A percentile compares a stretch with the other conserved stretches of the same genome.
phyloP scores from a whole-genome alignment of 2,888 invertebrate species.

The Rotaria magnacalcarata region DNA sequence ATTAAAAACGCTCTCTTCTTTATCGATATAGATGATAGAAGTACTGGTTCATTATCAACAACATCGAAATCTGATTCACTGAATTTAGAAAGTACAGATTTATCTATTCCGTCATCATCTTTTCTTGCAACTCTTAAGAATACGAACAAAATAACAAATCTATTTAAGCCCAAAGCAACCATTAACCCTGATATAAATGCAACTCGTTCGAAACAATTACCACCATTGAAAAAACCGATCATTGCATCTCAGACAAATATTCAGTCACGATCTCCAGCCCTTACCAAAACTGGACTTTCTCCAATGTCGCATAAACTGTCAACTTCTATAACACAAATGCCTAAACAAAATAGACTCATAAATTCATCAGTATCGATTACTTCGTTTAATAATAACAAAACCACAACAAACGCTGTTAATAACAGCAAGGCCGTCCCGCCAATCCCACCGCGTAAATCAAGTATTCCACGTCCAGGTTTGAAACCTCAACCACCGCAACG shows the following conservation, averaged over 20 bases:
- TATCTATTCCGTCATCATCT: background rate
- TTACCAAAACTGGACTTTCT: background rate
- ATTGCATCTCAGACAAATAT: background rate
- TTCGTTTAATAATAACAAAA: background rate
- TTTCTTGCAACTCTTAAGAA: background rate
- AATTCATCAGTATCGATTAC: background rate
- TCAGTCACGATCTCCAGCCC: background rate
- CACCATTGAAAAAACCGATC: background rate
- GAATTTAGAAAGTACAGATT: background rate
- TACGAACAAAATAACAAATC: background rate
- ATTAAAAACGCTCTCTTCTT: background rate
- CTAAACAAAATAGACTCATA: background rate
- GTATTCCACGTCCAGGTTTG: background rate
- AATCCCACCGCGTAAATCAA: background rate
- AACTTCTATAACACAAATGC: background rate
- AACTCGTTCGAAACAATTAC: background rate
- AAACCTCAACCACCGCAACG: slow-evolving; percentile 5
- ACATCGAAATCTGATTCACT: background rate
- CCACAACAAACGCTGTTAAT: background rate
- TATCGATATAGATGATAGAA: background rate
- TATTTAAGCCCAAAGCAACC: background rate
- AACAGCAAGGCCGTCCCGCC: background rate
- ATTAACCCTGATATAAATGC: background rate
- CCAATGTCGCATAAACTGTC: background rate
- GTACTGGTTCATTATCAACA: background rate